Conservation (phyloP, 2,888 invertebrate genomes). For the Dorcus hopei region DNA sequence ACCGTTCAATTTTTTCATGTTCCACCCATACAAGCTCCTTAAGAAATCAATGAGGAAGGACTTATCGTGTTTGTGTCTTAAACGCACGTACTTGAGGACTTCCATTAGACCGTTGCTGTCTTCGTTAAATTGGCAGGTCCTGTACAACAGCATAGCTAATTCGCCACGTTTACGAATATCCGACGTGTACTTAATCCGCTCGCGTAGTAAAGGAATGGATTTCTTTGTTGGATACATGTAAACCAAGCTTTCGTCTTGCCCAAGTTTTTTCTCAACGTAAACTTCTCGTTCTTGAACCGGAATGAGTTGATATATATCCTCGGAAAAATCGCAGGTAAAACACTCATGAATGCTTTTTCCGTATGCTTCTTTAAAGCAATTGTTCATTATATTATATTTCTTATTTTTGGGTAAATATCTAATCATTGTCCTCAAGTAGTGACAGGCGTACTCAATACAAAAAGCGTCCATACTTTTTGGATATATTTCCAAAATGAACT, state of each 20-base stretch:
- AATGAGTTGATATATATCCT: not conserved
- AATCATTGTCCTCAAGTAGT: not conserved
- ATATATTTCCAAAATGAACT: constrained; percentile 12
- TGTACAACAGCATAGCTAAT: not conserved
- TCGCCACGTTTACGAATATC: constrained; percentile 1
- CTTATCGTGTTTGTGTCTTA: constrained; percentile 7
- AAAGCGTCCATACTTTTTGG: not conserved
- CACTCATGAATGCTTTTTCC: constrained; percentile 1
- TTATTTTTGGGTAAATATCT: not conserved
- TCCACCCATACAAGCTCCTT: not conserved
- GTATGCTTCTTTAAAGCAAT: constrained; percentile 2
- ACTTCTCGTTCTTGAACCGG: not conserved
- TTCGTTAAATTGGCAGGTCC: constrained; percentile 1
- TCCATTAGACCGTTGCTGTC: not conserved
- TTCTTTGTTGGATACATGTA: not conserved
- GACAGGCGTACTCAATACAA: not conserved
- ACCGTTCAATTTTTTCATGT: constrained; percentile 1
- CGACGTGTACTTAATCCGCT: constrained; percentile 8
- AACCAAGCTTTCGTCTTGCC: not conserved
- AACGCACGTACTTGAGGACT: constrained; percentile 2
- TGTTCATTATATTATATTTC: not conserved
- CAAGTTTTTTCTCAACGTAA: not conserved
- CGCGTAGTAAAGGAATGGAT: constrained; percentile 1
- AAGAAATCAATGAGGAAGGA: not conserved
- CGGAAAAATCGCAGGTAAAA: not conserved